phyloP scores from a whole-genome alignment of 2,888 invertebrate genomes.

The Anarsia innoxiella region DNA sequence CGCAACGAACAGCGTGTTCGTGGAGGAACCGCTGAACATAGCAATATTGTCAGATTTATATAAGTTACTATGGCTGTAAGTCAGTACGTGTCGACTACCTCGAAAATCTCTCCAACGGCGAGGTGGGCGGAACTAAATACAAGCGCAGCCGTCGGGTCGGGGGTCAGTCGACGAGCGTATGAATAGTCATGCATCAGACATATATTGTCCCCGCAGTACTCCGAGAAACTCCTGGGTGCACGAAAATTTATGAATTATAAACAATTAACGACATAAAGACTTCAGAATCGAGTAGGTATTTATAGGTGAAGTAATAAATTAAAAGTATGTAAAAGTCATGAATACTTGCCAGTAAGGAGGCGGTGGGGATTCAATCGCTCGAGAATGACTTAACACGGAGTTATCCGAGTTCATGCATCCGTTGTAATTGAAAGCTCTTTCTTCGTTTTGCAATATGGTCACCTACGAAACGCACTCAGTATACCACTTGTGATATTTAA shows the following conservation, averaged over 20 bases:
- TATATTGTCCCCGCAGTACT: constrained; percentile 82
- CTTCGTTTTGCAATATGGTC: constrained; percentile 59
- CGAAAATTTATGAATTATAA: too few relatives aligned
- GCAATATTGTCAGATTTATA: too few relatives aligned
- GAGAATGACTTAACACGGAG: constrained; percentile 39
- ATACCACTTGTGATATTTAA: too few relatives aligned
- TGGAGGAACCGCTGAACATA: too few relatives aligned
- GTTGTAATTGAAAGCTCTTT: constrained; percentile 58
- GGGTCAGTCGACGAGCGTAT: constrained; percentile 74
- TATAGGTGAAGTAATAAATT: too few relatives aligned
- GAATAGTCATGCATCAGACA: constrained; percentile 79
- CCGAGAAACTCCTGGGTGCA: constrained; percentile 70
- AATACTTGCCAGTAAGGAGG: constrained; percentile 55
- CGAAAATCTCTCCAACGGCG: constrained; percentile 85
- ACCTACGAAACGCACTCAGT: constrained; percentile 42
- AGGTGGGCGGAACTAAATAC: constrained; percentile 84
- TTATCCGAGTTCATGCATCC: constrained; percentile 54
- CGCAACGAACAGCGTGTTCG: too few relatives aligned
- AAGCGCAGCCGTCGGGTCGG: constrained; percentile 58
- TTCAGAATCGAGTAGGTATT: too few relatives aligned
- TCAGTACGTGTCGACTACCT: too few relatives aligned
- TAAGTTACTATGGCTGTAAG: too few relatives aligned
- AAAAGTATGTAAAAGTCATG: too few relatives aligned
- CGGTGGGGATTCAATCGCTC: constrained; percentile 40
- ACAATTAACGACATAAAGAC: too few relatives aligned